Percentiles rank a stretch among this genome's conserved stretches.
phyloP scores from a whole-genome alignment of 1,140 invertebrate species.

The Ips nitidus region DNA sequence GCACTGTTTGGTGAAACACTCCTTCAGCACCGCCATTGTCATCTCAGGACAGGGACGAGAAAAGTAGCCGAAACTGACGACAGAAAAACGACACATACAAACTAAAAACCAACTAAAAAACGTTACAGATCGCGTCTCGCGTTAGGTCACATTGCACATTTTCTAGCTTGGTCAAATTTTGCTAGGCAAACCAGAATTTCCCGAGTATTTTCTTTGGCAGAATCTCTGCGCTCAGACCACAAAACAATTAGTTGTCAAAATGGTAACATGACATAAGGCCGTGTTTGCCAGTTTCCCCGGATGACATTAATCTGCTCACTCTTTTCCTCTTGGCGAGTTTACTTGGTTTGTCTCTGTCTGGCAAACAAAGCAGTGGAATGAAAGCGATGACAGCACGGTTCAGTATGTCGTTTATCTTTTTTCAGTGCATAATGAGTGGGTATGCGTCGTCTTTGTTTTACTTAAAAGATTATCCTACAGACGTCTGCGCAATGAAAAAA shows the following conservation, averaged over 20 bases:
- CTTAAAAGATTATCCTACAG: too few relatives aligned
- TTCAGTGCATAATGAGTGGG: too few relatives aligned
- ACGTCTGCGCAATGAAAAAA: too few relatives aligned
- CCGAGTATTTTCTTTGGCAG: slow-evolving; percentile 11
- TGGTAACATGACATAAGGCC: slow-evolving; percentile 10
- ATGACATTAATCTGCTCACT: neutral
- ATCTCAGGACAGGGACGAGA: slow-evolving; percentile 15
- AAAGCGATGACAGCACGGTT: too few relatives aligned
- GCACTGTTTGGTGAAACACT: slow-evolving; percentile 26
- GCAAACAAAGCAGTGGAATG: too few relatives aligned
- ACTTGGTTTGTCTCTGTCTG: neutral
- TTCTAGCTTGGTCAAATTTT: slow-evolving; percentile 9
- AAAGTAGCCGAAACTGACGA: slow-evolving; percentile 26
- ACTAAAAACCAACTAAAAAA: slow-evolving; percentile 30
- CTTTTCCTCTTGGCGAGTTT: neutral
- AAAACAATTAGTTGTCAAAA: slow-evolving; percentile 33
- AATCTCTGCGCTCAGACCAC: slow-evolving; percentile 5
- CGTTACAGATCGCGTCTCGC: neutral
- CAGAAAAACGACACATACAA: slow-evolving; percentile 1
- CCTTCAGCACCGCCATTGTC: slow-evolving; percentile 31
- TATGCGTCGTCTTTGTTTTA: too few relatives aligned
- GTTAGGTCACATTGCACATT: slow-evolving; percentile 35
- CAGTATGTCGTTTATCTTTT: too few relatives aligned
- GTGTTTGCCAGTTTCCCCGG: slow-evolving; percentile 9
- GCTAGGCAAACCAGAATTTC: slow-evolving; percentile 8